Evolutionary conservation across 2,797 vertebrate species (phyloP), one percentile per base, ranked within the genome.

Genomic region (Podargus strigoides): DNA sequence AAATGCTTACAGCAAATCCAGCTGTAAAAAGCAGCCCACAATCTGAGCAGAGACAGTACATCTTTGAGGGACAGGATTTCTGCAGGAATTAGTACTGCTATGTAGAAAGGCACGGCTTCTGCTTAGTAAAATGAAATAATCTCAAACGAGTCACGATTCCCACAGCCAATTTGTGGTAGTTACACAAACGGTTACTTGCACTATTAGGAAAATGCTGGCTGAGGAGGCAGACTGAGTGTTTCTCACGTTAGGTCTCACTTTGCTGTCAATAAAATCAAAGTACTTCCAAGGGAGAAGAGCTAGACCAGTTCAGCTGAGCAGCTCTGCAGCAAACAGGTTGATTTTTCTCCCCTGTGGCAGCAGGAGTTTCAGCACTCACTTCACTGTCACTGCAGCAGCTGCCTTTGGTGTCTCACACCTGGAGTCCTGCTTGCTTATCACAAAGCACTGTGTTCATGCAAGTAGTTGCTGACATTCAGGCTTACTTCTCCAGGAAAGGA

Each of bases 251-350:
- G 19, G 37, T 52, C 73, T 83, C 50, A 24, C 66, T 42, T 42
- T 73, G 69, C 39, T 89, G 58, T 39, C 89, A 74, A 63, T 87
- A 63, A 92, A 92, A 90, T 46, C 81, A 64, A 79, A 87, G 47
- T 9, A 3, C 19, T 87, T 82, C 50, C 72, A 42, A 55, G 36
- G 53, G 15, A 88, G 50, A 47, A 82, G 70, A 69, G 50, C 39
- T 30, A 23, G 36, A 60, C 42, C 74, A 24, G 62, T 4, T 20
- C 69, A 86, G 70, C 59, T 47, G 41, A 79, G 81, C 39, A 58
- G 69, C 2, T 69, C 67, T 85, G 49, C 77, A 78, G 70, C 70
- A 85, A 56, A 72, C 36, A 67, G 67, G 81, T 34, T 76, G 59
- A 8, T 52, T 89, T 63, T 75, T 59, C 37, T 50, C 53, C 67